These are phyloP conservation scores for Hirtodrosophila cameraria DNA, from an alignment of 2,888 invertebrate genomes.

Conservation along the genomic window DNA sequence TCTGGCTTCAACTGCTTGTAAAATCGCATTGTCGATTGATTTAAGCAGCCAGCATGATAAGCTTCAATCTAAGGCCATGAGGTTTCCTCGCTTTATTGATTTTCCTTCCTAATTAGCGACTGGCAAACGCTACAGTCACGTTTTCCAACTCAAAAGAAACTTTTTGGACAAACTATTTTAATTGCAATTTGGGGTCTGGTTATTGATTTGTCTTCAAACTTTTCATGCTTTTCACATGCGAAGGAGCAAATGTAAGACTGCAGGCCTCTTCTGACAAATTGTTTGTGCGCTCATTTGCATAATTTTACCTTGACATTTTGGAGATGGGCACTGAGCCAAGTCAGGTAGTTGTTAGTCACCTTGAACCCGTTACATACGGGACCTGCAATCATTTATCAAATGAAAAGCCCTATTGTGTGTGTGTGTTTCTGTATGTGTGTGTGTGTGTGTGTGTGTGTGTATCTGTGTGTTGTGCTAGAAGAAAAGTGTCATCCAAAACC, in stretches of 20 bases:
- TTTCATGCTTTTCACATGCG: constrained; percentile 24
- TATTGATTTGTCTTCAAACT: constrained; percentile 64
- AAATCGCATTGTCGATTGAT: constrained; percentile 44
- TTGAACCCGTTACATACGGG: constrained; percentile 57
- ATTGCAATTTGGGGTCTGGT: constrained; percentile 51
- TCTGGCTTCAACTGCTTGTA: constrained; percentile 44
- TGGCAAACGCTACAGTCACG: constrained; percentile 47
- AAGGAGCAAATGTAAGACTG: constrained; percentile 1
- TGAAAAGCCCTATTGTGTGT: constrained; percentile 61
- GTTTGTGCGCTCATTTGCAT: constrained; percentile 67
- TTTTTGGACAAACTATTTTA: constrained; percentile 57
- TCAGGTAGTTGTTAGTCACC: constrained; percentile 56
- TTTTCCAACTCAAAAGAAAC: constrained; percentile 24
- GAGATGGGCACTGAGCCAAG: constrained; percentile 27
- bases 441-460: too few relatives aligned
- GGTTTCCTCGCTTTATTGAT: constrained; percentile 48
- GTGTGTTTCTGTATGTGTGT: too few relatives aligned
- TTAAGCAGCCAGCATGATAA: constrained; percentile 13
- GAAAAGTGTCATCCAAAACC: constrained; percentile 30
- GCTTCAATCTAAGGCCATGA: background rate
- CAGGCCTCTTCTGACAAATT: constrained; percentile 70
- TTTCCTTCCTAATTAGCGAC: constrained; percentile 55
- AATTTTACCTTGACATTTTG: constrained; percentile 48
- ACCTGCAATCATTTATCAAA: constrained; percentile 63
- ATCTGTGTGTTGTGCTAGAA: constrained; percentile 4